Evolutionary conservation across 2,113 vertebrate species (phyloP).

Genomic region (Onychorhynchus coronatus): DNA sequence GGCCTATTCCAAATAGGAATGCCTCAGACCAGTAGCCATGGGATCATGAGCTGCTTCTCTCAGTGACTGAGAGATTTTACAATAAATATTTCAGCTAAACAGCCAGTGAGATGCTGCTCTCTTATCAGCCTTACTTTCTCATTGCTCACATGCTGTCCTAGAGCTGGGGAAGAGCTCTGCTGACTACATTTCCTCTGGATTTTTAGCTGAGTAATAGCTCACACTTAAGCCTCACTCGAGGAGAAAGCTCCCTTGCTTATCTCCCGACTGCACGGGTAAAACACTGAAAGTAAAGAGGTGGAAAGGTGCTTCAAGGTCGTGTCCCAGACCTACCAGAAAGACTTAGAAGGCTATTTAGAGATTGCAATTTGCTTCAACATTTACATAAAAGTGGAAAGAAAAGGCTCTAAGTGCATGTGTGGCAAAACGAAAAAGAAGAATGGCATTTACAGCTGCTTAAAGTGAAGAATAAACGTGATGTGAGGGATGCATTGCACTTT

Average conservation of each 20-base stretch:
- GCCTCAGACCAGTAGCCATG: background rate
- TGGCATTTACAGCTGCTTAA: background rate
- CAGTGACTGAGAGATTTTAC: background rate
- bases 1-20: background rate
- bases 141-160: background rate
- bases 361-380: background rate
- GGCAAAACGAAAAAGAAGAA: background rate
- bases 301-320: background rate
- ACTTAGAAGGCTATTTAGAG: background rate
- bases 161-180: background rate
- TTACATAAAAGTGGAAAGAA: background rate
- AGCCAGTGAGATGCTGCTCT: background rate
- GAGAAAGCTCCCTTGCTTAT: background rate
- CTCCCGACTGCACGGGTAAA: background rate
- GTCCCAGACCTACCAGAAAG: background rate
- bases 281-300: background rate
- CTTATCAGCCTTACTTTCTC: background rate
- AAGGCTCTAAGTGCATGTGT: background rate
- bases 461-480: background rate
- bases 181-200: background rate
- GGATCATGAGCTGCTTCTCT: background rate
- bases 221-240: background rate
- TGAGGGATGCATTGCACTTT: background rate
- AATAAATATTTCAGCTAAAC: background rate
- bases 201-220: background rate